Evolutionary conservation across 2,797 vertebrate species (phyloP).

Genomic region (Enteromius viviparus): DNA sequence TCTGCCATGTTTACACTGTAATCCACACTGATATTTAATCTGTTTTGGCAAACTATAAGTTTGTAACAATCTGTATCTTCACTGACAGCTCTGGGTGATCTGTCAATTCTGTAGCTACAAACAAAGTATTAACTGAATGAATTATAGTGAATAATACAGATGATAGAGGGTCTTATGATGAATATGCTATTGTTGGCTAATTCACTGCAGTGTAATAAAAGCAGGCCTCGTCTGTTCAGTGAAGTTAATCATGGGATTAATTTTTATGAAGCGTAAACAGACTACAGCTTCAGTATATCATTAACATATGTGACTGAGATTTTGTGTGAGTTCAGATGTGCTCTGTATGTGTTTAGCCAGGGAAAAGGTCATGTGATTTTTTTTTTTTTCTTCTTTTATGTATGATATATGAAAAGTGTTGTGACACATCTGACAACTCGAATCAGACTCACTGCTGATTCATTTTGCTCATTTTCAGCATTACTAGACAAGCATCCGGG

Average conservation of each 20-base stretch:
- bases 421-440: background rate
- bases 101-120: background rate
- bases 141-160: background rate
- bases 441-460: background rate
- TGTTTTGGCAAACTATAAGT: background rate
- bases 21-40: conserved; percentile 9
- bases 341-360: conserved; percentile 1
- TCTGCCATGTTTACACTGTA: conserved; percentile 28
- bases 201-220: conserved; percentile 26
- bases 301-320: conserved; percentile 28
- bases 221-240: background rate
- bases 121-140: background rate
- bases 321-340: background rate
- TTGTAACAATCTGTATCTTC: background rate
- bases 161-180: background rate
- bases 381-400: background rate
- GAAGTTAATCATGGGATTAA: background rate
- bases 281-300: conserved; percentile 34
- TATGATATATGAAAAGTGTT: conserved; percentile 2
- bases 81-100: background rate
- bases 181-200: background rate
- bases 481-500: background rate
- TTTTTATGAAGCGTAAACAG: conserved; percentile 25
- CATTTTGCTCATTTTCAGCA: background rate
- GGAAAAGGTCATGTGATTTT: conserved; percentile 27